Conservation (phyloP, 1,140 invertebrate species). For the Cotesia chilonis region DNA sequence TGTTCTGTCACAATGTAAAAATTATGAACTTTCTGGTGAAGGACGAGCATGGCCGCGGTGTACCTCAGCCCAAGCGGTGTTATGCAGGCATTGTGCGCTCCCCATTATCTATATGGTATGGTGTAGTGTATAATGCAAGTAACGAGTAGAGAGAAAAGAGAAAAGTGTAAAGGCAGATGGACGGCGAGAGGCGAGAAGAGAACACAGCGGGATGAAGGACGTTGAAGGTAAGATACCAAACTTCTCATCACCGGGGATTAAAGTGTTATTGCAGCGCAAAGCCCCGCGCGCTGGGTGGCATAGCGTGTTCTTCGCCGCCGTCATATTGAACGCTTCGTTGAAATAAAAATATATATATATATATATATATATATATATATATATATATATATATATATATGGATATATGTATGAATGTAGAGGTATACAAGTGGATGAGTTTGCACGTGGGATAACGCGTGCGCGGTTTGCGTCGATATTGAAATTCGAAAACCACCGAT, state of each 20-base stretch:
- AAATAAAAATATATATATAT: slow-evolving; percentile 37
- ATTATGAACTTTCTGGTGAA: slow-evolving; percentile 6
- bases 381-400: too few species aligned
- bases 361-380: too few species aligned
- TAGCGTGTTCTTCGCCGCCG: slow-evolving; percentile 31
- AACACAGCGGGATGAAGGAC: slow-evolving; percentile 31
- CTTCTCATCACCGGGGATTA: slow-evolving; percentile 42
- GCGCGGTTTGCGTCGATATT: slow-evolving; percentile 35
- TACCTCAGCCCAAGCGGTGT: not conserved
- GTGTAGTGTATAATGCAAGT: slow-evolving; percentile 4
- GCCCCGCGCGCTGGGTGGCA: slow-evolving; percentile 25
- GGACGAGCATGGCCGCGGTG: not conserved
- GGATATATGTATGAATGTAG: too few species aligned
- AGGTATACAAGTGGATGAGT: slow-evolving; percentile 23
- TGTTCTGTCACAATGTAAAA: slow-evolving; percentile 9
- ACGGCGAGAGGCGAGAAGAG: not conserved
- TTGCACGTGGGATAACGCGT: slow-evolving; percentile 38
- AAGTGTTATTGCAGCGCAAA: slow-evolving; percentile 39
- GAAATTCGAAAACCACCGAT: slow-evolving; percentile 35
- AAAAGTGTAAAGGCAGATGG: not conserved
- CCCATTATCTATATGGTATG: too few species aligned
- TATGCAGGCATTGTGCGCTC: too few species aligned
- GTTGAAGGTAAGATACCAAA: slow-evolving; percentile 33
- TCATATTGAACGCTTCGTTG: slow-evolving; percentile 31
- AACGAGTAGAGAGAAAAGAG: slow-evolving; percentile 17